Conservation (phyloP, 2,797 vertebrate species). For the Sphaeramia orbicularis region DNA sequence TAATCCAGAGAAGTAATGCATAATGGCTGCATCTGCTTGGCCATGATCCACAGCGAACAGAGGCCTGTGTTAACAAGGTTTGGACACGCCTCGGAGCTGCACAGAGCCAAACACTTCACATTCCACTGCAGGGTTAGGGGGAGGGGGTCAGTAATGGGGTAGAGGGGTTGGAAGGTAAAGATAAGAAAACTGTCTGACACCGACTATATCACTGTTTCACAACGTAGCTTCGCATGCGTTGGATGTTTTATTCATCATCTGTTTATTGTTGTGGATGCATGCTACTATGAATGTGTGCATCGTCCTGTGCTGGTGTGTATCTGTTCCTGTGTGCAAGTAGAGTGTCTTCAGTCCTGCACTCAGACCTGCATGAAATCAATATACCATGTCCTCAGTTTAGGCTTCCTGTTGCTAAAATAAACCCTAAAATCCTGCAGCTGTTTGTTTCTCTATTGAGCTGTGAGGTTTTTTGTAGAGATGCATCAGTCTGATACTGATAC, state of each 20-base stretch:
- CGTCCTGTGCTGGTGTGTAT: not conserved
- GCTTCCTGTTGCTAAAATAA: slow-evolving; percentile 16
- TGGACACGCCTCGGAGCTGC: slow-evolving; percentile 60
- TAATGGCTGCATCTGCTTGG: slow-evolving; percentile 58
- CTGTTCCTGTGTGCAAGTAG: not conserved
- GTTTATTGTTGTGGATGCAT: no score
- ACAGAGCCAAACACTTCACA: slow-evolving; percentile 64
- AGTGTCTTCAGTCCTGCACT: slow-evolving; percentile 13
- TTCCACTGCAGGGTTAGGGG: slow-evolving; percentile 65
- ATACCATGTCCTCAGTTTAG: not conserved
- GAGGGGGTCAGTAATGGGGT: slow-evolving; percentile 28
- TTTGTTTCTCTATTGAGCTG: slow-evolving; percentile 5
- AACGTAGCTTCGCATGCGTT: slow-evolving; percentile 17
- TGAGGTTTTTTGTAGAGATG: not conserved
- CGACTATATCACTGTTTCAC: slow-evolving; percentile 28
- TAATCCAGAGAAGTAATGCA: slow-evolving; percentile 47
- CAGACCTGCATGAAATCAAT: slow-evolving; percentile 14
- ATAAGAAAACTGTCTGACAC: slow-evolving; percentile 29
- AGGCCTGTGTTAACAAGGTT: slow-evolving; percentile 74
- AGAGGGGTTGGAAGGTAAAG: slow-evolving; percentile 8
- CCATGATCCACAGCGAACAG: slow-evolving; percentile 46
- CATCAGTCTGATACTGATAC: no score
- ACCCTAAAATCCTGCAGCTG: slow-evolving; percentile 26
- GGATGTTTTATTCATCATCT: slow-evolving; percentile 10
- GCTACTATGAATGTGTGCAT: not conserved